Evolutionary conservation across 2,797 vertebrate species (phyloP).

Genomic region (Rhynchotus rufescens): DNA sequence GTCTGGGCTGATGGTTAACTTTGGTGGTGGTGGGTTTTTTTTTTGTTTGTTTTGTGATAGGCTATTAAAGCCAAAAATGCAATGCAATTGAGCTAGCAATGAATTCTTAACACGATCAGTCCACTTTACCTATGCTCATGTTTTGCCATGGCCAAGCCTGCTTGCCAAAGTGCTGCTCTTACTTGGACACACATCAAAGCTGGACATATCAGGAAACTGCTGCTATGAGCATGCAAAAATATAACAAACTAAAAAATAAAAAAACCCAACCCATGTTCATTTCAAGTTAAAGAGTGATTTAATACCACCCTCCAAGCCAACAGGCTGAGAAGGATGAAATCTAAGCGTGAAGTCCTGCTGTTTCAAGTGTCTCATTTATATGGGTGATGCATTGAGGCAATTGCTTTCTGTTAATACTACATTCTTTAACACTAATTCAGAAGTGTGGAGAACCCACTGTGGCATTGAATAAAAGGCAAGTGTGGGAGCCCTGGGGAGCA

Average conservation of each 20-base stretch:
- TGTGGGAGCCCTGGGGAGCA: neutral
- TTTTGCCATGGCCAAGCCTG: neutral
- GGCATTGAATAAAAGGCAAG: neutral
- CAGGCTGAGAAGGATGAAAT: neutral
- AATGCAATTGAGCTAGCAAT: neutral
- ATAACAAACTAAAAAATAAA: neutral
- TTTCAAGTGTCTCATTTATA: neutral
- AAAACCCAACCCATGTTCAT: neutral
- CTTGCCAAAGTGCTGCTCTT: neutral
- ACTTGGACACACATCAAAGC: neutral
- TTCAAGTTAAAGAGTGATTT: slow-evolving; percentile 6
- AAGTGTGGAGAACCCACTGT: fast-evolving
- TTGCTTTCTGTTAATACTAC: neutral
- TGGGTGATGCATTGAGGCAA: neutral
- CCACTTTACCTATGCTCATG: fast-evolving
- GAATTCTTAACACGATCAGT: fast-evolving
- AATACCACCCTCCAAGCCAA: neutral
- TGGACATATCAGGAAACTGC: neutral
- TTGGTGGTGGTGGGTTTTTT: neutral
- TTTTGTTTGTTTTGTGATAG: neutral
- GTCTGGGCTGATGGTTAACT: neutral
- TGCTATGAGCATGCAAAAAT: neutral
- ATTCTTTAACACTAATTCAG: too few relatives aligned
- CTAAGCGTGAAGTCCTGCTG: neutral
- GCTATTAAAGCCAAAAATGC: neutral